Evolutionary conservation across 2,888 invertebrate species (phyloP), one percentile per base, ranked within the genome.

Genomic region (Andrena praecox): DNA sequence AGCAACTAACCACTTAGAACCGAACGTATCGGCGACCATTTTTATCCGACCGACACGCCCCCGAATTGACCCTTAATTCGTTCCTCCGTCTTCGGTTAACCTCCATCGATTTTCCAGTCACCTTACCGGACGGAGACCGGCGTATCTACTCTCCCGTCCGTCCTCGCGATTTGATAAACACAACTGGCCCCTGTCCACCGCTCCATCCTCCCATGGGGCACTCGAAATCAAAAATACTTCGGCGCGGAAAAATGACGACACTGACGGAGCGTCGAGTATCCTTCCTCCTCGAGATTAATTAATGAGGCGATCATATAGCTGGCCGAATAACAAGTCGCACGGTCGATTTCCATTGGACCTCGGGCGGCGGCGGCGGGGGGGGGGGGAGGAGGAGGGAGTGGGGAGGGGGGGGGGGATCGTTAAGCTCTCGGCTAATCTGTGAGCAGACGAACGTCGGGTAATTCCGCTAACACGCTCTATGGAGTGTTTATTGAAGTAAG

Each of bases 1-100:
- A 74, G 66, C 74, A 87, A 80, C 80, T 85, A 84, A 80, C 79
- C 63, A 63, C 79, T 85, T 77, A 73, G 74, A 73, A 62, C 71
- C 69, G 6, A 67, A 80, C 71, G 42, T 42, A 27, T 35, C 42
- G 31, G 62, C 48, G 50, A 48, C 54, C 54, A 50, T 52, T 81
- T 68, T 56, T 62, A 50, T 42, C 24, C 56, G 31, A 29, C 48
- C 12, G 62, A 54, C 69, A 69, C 68, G 63, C 24, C 33, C 24
- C 24, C 42, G 5, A 67, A 79, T 69, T 69, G 20, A 75, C 24
- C 63, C 63, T 60, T 68, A 5, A 31, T 56, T 66, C 16, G 31
- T 31, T 63, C 29, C n/a, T 35, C 20, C 50, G 33, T 59, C 8
- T 42, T 67, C 7, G n/a, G 20, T 33, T 60, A 29, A 60, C 31